These are phyloP conservation scores for Pycnomerus fuliginosus DNA, from an alignment of 2,888 invertebrate genomes.

Conservation along the genomic window DNA sequence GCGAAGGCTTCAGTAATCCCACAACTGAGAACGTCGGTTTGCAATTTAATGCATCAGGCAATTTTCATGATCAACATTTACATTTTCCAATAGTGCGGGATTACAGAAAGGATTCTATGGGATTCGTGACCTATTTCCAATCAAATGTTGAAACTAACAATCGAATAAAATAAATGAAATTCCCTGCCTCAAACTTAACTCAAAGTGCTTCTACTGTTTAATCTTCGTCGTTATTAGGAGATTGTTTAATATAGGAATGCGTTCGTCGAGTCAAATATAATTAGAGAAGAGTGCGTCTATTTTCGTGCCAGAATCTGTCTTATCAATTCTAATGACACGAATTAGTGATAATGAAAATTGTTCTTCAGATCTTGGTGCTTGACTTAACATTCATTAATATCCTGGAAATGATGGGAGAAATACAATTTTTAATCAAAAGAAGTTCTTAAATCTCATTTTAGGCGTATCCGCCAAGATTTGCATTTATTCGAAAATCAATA, in stretches of 20 bases:
- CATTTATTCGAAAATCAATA: conserved; percentile 12
- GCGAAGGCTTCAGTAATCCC: conserved; percentile 1
- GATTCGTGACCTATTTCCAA: conserved; percentile 23
- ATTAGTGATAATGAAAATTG: conserved; percentile 13
- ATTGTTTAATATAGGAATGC: not conserved
- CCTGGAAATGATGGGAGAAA: conserved; percentile 2
- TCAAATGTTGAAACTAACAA: conserved; percentile 26
- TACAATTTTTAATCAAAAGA: conserved; percentile 4
- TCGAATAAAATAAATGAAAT: conserved; percentile 12
- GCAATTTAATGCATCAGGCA: conserved; percentile 4
- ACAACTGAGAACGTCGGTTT: conserved; percentile 1
- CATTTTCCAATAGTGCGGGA: conserved; percentile 8
- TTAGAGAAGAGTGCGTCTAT: not conserved
- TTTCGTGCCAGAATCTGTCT: not conserved
- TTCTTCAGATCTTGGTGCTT: conserved; percentile 4
- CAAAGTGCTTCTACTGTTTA: conserved; percentile 7
- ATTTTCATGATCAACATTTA: conserved; percentile 16
- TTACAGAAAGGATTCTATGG: not conserved
- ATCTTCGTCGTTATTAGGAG: not conserved
- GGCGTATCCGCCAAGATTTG: conserved; percentile 3
- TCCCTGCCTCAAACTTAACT: conserved; percentile 1
- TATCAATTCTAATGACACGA: not conserved
- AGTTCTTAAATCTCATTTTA: conserved; percentile 12
- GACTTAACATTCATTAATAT: conserved; percentile 12
- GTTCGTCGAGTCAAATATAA: conserved; percentile 1